These are phyloP conservation scores for Apus apus DNA, from an alignment of 2,113 vertebrate genomes.

Conservation along the genomic window DNA sequence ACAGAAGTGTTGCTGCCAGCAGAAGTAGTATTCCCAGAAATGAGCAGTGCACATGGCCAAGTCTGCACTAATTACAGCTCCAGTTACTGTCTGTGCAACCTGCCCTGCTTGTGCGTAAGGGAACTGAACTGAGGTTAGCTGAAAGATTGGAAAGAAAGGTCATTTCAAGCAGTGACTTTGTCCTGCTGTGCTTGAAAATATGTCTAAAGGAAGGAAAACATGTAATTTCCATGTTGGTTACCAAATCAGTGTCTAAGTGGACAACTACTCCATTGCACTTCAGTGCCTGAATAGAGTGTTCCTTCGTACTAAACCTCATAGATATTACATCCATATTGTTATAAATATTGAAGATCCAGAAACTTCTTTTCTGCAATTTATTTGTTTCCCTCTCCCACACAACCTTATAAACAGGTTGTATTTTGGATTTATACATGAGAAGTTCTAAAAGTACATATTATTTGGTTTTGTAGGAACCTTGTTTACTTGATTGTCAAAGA, in stretches of 20 bases:
- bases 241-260: neutral
- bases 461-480: neutral
- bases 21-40: neutral
- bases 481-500: neutral
- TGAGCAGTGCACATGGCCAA: neutral
- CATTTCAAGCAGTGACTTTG: neutral
- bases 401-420: neutral
- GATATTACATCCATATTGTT: neutral
- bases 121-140: neutral
- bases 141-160: neutral
- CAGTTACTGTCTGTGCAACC: neutral
- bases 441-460: neutral
- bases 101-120: neutral
- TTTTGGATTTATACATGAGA: neutral
- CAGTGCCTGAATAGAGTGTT: neutral
- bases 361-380: neutral
- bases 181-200: neutral
- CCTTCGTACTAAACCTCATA: fast-evolving
- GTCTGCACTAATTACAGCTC: neutral
- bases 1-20: neutral
- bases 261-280: neutral
- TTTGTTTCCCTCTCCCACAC: fast-evolving
- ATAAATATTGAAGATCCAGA: neutral
- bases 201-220: neutral
- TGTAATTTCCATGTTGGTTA: neutral